Conservation (phyloP, 2,797 vertebrate genomes). For the Lacerta viridis region DNA sequence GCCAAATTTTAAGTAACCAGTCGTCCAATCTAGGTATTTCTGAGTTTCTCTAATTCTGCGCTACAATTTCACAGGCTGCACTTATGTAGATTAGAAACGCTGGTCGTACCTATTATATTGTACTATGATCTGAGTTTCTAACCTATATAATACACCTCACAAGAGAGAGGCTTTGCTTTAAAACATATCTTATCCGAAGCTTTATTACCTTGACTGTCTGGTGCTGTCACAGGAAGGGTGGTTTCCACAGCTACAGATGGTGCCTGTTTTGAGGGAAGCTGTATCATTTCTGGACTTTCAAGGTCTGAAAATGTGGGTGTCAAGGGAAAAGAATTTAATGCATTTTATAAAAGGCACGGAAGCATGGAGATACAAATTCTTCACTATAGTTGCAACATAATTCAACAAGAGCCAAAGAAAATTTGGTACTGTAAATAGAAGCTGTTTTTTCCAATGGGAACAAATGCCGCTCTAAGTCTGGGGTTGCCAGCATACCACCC, state of each 20-base stretch:
- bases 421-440: neutral
- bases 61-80: no score
- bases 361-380: conserved; percentile 24
- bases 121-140: no score
- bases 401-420: conserved; percentile 35
- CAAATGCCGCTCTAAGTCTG: neutral
- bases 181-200: conserved; percentile 64
- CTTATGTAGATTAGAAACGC: no score
- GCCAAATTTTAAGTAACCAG: no score
- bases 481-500: no score
- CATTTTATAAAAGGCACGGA: neutral
- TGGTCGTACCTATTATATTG: no score
- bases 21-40: no score
- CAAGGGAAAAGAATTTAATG: neutral
- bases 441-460: neutral
- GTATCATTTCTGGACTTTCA: conserved; percentile 24
- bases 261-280: conserved; percentile 48
- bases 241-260: conserved; percentile 48
- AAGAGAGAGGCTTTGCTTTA: neutral
- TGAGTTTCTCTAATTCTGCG: no score
- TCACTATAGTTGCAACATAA: neutral
- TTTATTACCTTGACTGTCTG: conserved; percentile 55
- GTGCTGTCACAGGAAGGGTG: conserved; percentile 66
- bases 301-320: conserved; percentile 63
- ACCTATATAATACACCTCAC: neutral